A percentile compares a stretch with the other conserved stretches of the same genome.
These are phyloP conservation scores for Strix aluco DNA, from an alignment of 2,113 vertebrate genomes.

Conservation along the genomic window DNA sequence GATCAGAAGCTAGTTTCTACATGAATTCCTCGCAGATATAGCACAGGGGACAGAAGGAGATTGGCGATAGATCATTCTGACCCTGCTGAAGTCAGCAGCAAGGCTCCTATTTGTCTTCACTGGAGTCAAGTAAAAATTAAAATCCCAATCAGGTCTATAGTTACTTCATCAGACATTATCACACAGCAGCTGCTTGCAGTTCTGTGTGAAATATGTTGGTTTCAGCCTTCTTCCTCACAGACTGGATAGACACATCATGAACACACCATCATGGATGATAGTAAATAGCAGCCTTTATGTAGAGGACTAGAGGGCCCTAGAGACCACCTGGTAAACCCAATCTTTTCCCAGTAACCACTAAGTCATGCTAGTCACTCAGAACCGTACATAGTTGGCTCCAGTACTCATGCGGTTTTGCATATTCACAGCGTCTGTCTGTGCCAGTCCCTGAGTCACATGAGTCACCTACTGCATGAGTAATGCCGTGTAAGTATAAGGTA, in stretches of 20 bases:
- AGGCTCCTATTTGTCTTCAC: conserved; percentile 19
- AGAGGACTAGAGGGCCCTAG: not conserved
- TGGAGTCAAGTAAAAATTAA: conserved; percentile 43
- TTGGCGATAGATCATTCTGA: conserved; percentile 15
- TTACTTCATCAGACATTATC: not conserved
- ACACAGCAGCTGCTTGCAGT: not conserved
- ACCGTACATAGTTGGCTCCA: not conserved
- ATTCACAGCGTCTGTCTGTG: not conserved
- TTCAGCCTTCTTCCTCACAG: not conserved
- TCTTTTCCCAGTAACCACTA: not conserved
- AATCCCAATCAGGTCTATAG: conserved; percentile 14
- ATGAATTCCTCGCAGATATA: conserved; percentile 6
- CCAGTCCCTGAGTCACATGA: not conserved
- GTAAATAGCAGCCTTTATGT: not conserved
- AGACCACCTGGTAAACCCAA: not conserved
- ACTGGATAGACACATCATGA: not conserved
- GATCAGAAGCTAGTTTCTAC: conserved; percentile 3
- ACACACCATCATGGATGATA: not conserved
- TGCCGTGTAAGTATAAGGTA: not conserved
- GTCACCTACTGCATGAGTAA: not conserved
- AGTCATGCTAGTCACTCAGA: not conserved
- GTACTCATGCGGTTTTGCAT: not conserved
- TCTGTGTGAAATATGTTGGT: not conserved
- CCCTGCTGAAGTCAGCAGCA: conserved; percentile 42
- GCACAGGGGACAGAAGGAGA: conserved; percentile 10